Percentiles rank a stretch among this genome's conserved stretches.
These are phyloP conservation scores for Agrochola lychnidis DNA, from an alignment of 2,888 invertebrate genomes.

Conservation along the genomic window DNA sequence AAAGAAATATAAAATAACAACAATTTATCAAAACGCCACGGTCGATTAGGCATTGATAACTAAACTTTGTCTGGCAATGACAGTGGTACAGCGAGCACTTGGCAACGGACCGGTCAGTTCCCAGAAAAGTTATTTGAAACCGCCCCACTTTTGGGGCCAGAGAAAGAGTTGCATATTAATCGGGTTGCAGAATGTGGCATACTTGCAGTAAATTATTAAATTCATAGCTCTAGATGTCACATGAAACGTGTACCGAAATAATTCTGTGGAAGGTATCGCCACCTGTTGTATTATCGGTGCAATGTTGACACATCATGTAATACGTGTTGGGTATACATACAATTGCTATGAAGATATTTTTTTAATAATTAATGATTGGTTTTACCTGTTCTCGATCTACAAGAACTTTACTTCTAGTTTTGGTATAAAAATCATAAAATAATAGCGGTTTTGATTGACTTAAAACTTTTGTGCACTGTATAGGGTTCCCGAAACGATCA, in stretches of 20 bases:
- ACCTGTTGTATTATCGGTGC: slow-evolving; percentile 12
- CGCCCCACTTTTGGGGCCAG: slow-evolving; percentile 82
- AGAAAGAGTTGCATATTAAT: slow-evolving; percentile 79
- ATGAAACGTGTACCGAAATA: slow-evolving; percentile 36
- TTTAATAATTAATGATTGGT: neutral
- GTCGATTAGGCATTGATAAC: slow-evolving; percentile 75
- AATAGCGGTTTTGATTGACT: neutral
- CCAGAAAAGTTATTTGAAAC: slow-evolving; percentile 89
- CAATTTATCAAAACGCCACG: slow-evolving; percentile 57
- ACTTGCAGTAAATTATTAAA: slow-evolving; percentile 51
- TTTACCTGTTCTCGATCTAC: neutral
- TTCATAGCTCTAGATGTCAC: slow-evolving; percentile 32
- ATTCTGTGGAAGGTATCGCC: slow-evolving; percentile 18
- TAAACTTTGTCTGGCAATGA: slow-evolving; percentile 86
- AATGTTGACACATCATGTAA: neutral
- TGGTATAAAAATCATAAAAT: neutral
- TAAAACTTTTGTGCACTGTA: too few relatives aligned
- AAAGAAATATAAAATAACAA: neutral
- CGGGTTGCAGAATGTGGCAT: slow-evolving; percentile 58
- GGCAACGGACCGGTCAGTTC: slow-evolving; percentile 82
- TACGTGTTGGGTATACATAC: neutral
- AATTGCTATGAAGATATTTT: neutral
- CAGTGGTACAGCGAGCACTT: slow-evolving; percentile 83
- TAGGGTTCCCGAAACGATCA: too few relatives aligned
- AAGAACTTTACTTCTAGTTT: slow-evolving; percentile 1